Evolutionary conservation across 1,140 invertebrate species (phyloP).

Genomic region (Schlechtendalia chinensis): DNA sequence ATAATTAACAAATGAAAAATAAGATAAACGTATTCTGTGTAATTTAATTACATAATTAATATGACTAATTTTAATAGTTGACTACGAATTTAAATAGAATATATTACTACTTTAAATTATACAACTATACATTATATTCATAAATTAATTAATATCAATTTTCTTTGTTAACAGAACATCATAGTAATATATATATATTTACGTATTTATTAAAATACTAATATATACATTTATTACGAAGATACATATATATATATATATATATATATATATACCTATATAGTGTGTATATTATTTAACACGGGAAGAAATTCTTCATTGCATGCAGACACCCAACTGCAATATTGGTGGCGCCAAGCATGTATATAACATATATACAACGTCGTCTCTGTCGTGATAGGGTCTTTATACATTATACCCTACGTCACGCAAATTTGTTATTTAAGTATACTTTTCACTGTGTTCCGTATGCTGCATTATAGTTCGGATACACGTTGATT

Average conservation of each 20-base stretch:
- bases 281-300: no score
- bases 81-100: no score
- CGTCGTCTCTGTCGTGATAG: slow-evolving; percentile 6
- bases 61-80: no score
- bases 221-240: background rate
- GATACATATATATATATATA: background rate
- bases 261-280: no score
- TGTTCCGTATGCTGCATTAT: background rate
- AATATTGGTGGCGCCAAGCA: slow-evolving; percentile 26
- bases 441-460: background rate
- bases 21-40: no score
- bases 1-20: no score
- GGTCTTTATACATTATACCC: background rate
- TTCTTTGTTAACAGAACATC: background rate
- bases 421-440: slow-evolving; percentile 5
- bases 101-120: no score
- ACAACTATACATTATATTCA: no score
- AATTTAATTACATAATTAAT: no score
- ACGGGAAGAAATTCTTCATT: background rate
- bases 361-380: background rate
- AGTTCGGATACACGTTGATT: background rate
- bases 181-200: slow-evolving; percentile 1
- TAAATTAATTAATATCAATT: background rate
- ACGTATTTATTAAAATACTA: no score
- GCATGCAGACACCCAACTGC: slow-evolving; percentile 21